Conservation (phyloP, 2,113 vertebrate genomes). For the Channa argus region DNA sequence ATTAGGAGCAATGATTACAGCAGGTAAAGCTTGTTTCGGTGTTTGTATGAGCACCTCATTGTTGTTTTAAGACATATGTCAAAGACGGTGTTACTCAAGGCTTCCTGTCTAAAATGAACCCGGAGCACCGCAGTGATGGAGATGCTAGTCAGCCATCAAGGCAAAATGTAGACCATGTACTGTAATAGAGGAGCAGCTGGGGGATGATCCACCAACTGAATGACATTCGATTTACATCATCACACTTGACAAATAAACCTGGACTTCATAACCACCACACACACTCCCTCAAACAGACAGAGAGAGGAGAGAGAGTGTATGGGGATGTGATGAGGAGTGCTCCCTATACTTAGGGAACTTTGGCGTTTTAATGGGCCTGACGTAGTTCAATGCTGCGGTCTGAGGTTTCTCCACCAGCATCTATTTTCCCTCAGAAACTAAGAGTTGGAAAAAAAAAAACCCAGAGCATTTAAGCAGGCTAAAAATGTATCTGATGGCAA, state of each 20-base stretch:
- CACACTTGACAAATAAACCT: slow-evolving; percentile 42
- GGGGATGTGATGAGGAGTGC: slow-evolving; percentile 64
- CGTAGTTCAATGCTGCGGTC: slow-evolving; percentile 81
- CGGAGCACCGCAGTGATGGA: slow-evolving; percentile 14
- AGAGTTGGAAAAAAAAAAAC: slow-evolving; percentile 81
- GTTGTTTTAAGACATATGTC: no score
- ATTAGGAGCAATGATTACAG: no score
- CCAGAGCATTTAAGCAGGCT: slow-evolving; percentile 78
- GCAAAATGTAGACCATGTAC: slow-evolving; percentile 17
- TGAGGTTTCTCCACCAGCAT: slow-evolving; percentile 78
- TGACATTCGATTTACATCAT: slow-evolving; percentile 39
- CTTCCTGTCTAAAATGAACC: slow-evolving; percentile 2
- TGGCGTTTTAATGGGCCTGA: slow-evolving; percentile 79
- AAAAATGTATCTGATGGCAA: slow-evolving; percentile 83
- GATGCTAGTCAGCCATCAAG: slow-evolving; percentile 2
- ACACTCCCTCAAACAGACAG: not conserved
- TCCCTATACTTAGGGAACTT: slow-evolving; percentile 80
- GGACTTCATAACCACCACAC: slow-evolving; percentile 29
- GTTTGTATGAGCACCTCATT: no score
- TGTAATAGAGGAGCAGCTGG: slow-evolving; percentile 24
- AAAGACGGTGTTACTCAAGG: not conserved
- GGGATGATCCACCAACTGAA: slow-evolving; percentile 25
- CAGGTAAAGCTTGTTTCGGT: no score
- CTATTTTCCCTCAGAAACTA: slow-evolving; percentile 76
- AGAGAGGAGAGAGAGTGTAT: slow-evolving; percentile 10